Percentiles rank a stretch among this genome's conserved stretches.
Conservation (phyloP, 1,140 invertebrate genomes). For the Drosophila truncata region DNA sequence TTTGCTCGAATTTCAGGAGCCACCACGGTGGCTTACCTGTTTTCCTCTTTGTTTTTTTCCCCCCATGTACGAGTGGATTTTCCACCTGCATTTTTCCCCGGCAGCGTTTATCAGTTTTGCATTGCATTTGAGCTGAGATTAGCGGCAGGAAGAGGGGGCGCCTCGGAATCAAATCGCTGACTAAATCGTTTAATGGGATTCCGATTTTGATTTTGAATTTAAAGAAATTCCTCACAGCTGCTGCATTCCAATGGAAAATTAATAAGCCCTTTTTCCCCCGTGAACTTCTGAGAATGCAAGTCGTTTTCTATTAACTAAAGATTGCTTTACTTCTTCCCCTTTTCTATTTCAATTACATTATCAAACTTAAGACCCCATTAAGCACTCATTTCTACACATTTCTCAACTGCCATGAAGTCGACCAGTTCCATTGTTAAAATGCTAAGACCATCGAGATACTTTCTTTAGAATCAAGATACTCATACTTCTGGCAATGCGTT, state of each 20-base stretch:
- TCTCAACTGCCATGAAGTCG: conserved; percentile 21
- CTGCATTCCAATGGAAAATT: conserved; percentile 62
- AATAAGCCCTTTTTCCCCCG: conserved; percentile 49
- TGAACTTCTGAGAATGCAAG: conserved; percentile 4
- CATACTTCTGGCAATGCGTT: conserved; percentile 28
- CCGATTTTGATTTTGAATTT: conserved; percentile 60
- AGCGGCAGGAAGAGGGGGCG: conserved; percentile 38
- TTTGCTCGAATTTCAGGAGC: conserved; percentile 43
- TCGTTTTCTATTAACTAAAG: conserved; percentile 2
- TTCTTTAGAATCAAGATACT: conserved; percentile 31
- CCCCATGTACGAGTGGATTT: conserved; percentile 9
- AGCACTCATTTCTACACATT: conserved; percentile 22
- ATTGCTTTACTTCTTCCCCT: background rate
- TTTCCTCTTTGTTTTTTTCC: conserved; percentile 43
- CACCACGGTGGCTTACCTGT: conserved; percentile 23
- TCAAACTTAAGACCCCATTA: conserved; percentile 20
- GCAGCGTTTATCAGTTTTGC: conserved; percentile 73
- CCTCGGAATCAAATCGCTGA: conserved; percentile 46
- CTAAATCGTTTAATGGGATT: conserved; percentile 58
- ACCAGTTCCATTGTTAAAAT: conserved; percentile 10
- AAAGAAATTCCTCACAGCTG: conserved; percentile 32
- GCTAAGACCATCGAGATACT: conserved; percentile 25
- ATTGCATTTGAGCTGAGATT: conserved; percentile 80
- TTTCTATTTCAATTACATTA: conserved; percentile 8
- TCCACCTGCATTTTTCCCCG: conserved; percentile 28